These are phyloP conservation scores for Hemitrygon akajei DNA, from an alignment of 2,797 vertebrate species.

Conservation along the genomic window DNA sequence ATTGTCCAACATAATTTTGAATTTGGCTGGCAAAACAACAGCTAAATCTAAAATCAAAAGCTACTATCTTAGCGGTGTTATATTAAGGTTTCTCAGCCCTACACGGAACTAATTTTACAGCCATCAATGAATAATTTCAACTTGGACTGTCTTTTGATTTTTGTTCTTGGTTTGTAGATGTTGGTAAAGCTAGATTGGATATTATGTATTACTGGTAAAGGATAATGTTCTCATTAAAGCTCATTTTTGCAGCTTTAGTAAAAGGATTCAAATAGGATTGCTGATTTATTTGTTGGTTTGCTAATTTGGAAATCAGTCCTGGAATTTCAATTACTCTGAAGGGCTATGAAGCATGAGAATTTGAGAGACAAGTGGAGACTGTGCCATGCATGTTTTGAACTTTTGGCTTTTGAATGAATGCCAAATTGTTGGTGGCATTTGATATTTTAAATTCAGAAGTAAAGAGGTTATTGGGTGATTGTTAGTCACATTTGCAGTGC, in stretches of 20 bases:
- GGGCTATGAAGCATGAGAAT: background rate
- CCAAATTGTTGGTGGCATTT: background rate
- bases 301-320: background rate
- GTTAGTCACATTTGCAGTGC: background rate
- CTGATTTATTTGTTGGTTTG: background rate
- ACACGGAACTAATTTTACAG: too few relatives aligned
- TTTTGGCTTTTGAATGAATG: background rate
- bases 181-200: background rate
- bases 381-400: background rate
- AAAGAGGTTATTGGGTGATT: too few relatives aligned
- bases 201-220: background rate
- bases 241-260: background rate
- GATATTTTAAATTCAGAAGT: background rate
- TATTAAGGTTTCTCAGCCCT: too few relatives aligned
- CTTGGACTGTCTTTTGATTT: background rate
- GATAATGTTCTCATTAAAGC: background rate
- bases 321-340: background rate
- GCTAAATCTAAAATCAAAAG: too few relatives aligned
- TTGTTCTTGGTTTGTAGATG: background rate
- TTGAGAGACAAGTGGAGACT: background rate
- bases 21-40: background rate
- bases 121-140: too few relatives aligned
- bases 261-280: background rate
- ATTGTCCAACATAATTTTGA: background rate
- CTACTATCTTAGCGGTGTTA: too few relatives aligned